A percentile compares a stretch with the other conserved stretches of the same genome.
Evolutionary conservation across 1,140 invertebrate species (phyloP).

Genomic region (Brachionus koreanus): DNA sequence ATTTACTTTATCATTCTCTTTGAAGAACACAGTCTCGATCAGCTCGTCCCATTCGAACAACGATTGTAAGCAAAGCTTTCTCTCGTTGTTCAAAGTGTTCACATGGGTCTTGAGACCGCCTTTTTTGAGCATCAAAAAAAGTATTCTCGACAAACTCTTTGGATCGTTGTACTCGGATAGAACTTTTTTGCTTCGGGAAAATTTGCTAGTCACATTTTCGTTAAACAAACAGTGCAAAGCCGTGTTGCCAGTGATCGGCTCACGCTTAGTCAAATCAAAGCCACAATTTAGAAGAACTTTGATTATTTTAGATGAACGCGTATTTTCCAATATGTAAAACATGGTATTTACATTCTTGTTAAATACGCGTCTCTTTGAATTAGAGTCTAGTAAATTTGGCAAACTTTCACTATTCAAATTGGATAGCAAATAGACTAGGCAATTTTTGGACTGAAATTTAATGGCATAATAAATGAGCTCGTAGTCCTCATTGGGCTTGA

Average conservation of each 20-base stretch:
- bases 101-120: slow-evolving; percentile 37
- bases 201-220: not conserved
- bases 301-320: slow-evolving; percentile 38
- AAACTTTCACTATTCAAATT: not conserved
- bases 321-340: slow-evolving; percentile 44
- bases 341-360: slow-evolving; percentile 40
- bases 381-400: not conserved
- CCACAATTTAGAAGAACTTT: slow-evolving; percentile 38
- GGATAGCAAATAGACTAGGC: slow-evolving; percentile 9
- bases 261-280: slow-evolving; percentile 29
- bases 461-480: slow-evolving; percentile 42
- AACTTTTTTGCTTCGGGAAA: not conserved
- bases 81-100: slow-evolving; percentile 6
- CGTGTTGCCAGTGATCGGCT: not conserved
- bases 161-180: slow-evolving; percentile 13
- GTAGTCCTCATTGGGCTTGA: slow-evolving; percentile 38
- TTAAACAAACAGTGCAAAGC: slow-evolving; percentile 35
- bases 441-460: slow-evolving; percentile 35
- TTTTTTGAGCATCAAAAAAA: slow-evolving; percentile 19
- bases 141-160: slow-evolving; percentile 1
- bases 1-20: not conserved
- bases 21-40: slow-evolving; percentile 3
- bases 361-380: not conserved
- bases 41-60: slow-evolving; percentile 41
- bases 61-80: not conserved